Conservation (phyloP, 1,140 invertebrate genomes). For the Macrobrachium nipponense region DNA sequence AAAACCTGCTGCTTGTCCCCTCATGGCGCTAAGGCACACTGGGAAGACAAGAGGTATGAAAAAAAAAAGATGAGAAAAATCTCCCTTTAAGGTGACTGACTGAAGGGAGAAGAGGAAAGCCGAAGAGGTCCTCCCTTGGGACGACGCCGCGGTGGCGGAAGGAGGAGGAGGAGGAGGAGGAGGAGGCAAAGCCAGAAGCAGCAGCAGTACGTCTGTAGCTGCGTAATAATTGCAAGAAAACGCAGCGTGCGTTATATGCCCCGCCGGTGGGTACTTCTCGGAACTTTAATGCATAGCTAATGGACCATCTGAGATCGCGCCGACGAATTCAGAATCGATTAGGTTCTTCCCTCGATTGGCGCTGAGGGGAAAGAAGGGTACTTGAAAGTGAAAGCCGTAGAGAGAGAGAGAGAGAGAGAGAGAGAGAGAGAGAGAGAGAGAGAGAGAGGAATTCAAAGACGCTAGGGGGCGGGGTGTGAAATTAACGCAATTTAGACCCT, state of each 20-base stretch:
- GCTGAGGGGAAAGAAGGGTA: background rate
- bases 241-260: background rate
- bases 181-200: no score
- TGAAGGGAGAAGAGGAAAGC: background rate
- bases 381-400: background rate
- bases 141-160: background rate
- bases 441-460: background rate
- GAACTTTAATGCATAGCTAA: conserved; percentile 26
- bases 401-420: background rate
- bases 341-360: background rate
- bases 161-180: background rate
- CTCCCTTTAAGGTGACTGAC: background rate
- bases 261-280: background rate
- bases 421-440: background rate
- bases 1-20: no score
- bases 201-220: background rate
- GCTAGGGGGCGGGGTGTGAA: no score
- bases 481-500: no score
- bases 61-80: background rate
- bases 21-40: no score
- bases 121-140: background rate
- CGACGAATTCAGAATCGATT: conserved; percentile 16
- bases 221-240: conserved; percentile 2
- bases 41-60: background rate
- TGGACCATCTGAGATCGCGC: background rate